These are phyloP conservation scores for Neoascia interrupta DNA, from an alignment of 2,888 invertebrate genomes.

Conservation along the genomic window DNA sequence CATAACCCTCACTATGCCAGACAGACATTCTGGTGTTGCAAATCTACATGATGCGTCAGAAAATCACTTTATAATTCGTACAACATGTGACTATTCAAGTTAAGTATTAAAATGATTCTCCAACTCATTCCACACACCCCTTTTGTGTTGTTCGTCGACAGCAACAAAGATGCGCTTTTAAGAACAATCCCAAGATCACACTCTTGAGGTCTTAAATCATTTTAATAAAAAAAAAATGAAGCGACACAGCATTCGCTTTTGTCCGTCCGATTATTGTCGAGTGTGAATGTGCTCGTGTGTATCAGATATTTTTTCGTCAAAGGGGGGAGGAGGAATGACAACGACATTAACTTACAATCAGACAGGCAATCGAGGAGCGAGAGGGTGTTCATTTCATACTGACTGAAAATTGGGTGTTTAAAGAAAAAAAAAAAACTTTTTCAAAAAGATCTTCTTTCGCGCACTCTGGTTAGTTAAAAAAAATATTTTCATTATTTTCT, in stretches of 20 bases:
- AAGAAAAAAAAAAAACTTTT: constrained; percentile 6
- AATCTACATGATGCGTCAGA: constrained; percentile 78
- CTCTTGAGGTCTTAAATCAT: constrained; percentile 75
- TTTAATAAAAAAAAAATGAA: constrained; percentile 75
- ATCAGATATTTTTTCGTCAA: constrained; percentile 9
- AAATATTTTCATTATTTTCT: constrained; percentile 44
- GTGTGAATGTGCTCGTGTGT: constrained; percentile 39
- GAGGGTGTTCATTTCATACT: constrained; percentile 54
- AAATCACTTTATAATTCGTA: constrained; percentile 79
- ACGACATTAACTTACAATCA: constrained; percentile 55
- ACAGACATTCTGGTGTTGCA: constrained; percentile 78
- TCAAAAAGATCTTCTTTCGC: constrained; percentile 55
- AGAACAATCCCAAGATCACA: constrained; percentile 71
- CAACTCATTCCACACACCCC: constrained; percentile 43
- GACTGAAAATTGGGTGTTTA: constrained; percentile 66
- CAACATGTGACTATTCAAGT: constrained; percentile 72
- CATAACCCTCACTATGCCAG: constrained; percentile 37
- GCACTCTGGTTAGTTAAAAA: constrained; percentile 57
- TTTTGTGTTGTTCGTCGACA: constrained; percentile 23
- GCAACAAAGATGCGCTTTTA: constrained; percentile 67
- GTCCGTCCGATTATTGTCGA: constrained; percentile 61
- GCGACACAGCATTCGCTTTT: constrained; percentile 50
- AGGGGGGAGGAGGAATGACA: constrained; percentile 18
- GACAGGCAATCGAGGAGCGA: constrained; percentile 27
- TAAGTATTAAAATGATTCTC: constrained; percentile 40